Evolutionary conservation across 30 jellyfish, hydroid and myxozoan species (phyloP).

Genomic region (Cassiopea andromeda): DNA sequence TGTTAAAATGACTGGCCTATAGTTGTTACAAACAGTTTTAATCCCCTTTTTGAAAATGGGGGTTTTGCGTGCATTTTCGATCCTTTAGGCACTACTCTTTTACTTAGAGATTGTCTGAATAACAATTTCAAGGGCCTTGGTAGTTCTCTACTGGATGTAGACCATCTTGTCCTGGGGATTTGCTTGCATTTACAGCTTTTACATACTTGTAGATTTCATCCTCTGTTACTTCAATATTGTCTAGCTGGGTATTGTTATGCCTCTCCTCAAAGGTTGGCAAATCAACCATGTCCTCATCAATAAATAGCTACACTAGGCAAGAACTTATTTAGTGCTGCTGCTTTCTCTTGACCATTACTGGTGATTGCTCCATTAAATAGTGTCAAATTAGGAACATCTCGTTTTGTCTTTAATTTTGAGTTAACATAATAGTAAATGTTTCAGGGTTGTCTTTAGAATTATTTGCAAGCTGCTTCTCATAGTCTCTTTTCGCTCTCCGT

Average conservation of each 20-base stretch:
- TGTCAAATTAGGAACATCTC: not conserved
- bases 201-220: conserved; percentile 23
- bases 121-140: conserved; percentile 25
- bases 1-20: conserved; percentile 48
- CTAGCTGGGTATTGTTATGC: conserved; percentile 31
- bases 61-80: conserved; percentile 29
- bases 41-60: conserved; percentile 32
- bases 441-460: conserved; percentile 36
- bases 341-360: conserved; percentile 42
- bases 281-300: conserved; percentile 17
- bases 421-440: conserved; percentile 44
- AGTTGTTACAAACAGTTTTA: not conserved
- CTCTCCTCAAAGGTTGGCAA: conserved; percentile 25
- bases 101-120: conserved; percentile 37
- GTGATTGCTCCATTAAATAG: conserved; percentile 46
- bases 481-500: conserved; percentile 2
- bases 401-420: conserved; percentile 20
- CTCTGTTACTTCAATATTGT: conserved; percentile 31
- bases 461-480: conserved; percentile 4
- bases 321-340: conserved; percentile 27
- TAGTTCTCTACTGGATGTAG: conserved; percentile 54
- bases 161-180: conserved; percentile 54
- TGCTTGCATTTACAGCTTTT: conserved; percentile 40
- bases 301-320: conserved; percentile 30
- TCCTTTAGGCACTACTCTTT: conserved; percentile 46